phyloP scores from a whole-genome alignment of 2,797 vertebrate genomes.

The Prionace glauca region DNA sequence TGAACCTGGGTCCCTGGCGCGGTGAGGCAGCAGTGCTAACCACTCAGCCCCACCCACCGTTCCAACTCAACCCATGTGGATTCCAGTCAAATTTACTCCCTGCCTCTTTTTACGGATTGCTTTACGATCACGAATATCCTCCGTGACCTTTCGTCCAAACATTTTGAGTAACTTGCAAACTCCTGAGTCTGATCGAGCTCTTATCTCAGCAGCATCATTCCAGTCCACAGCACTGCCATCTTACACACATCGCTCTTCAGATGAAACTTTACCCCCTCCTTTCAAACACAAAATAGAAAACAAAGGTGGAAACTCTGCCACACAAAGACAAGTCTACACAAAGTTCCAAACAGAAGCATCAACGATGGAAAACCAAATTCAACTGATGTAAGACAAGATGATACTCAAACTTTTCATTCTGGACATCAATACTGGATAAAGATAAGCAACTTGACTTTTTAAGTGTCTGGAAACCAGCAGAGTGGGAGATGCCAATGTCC shows the following conservation, averaged over 20 bases:
- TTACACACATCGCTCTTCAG: background rate
- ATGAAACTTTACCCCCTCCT: background rate
- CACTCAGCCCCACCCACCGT: no score
- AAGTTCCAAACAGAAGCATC: background rate
- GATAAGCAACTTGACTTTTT: background rate
- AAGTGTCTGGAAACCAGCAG: background rate
- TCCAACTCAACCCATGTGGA: background rate
- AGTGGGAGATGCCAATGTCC: background rate
- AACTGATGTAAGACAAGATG: background rate
- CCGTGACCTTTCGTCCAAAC: background rate
- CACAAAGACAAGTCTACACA: background rate
- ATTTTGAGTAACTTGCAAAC: background rate
- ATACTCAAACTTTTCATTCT: background rate
- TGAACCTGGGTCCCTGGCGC: no score
- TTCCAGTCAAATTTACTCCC: background rate
- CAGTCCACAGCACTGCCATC: background rate
- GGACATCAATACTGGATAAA: background rate
- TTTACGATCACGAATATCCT: background rate
- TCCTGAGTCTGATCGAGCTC: background rate
- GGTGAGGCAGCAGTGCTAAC: no score
- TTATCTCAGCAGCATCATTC: background rate
- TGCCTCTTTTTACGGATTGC: background rate
- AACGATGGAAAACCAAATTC: background rate
- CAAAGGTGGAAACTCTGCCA: background rate
- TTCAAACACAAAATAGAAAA: background rate